A percentile compares a stretch with the other conserved stretches of the same genome.
phyloP scores from a whole-genome alignment of 2,113 vertebrate genomes.

The Notarius lentiginosus region DNA sequence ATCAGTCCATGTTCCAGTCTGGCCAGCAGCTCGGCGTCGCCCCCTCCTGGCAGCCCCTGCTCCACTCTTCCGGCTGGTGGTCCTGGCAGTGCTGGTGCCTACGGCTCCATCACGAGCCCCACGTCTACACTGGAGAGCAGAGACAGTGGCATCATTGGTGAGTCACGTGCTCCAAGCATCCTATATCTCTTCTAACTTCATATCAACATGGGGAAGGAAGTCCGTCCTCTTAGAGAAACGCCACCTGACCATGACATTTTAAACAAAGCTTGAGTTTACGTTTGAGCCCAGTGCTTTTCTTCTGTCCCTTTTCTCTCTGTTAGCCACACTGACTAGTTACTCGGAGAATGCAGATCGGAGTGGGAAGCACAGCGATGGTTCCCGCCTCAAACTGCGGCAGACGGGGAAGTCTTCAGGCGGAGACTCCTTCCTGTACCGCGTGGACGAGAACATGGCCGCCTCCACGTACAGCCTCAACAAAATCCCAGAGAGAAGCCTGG shows the following conservation, averaged over 20 bases:
- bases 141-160: constrained; percentile 95
- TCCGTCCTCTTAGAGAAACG: background rate
- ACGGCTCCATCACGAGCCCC: constrained; percentile 85
- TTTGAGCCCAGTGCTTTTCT: background rate
- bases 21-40: constrained; percentile 88
- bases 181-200: background rate
- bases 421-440: constrained; percentile 84
- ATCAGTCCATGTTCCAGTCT: constrained; percentile 93
- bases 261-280: too few species aligned
- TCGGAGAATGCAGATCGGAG: constrained; percentile 87
- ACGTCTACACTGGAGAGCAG: constrained; percentile 94
- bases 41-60: constrained; percentile 84
- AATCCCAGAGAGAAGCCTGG: constrained; percentile 85
- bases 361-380: constrained; percentile 79
- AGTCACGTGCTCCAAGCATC: constrained; percentile 49
- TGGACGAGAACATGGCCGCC: constrained; percentile 87
- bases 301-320: background rate
- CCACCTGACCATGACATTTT: too few species aligned
- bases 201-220: background rate
- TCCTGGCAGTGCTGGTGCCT: constrained; percentile 66
- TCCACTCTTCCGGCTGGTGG: constrained; percentile 83
- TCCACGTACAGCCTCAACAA: constrained; percentile 97
- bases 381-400: constrained; percentile 85
- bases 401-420: constrained; percentile 82
- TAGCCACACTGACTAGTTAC: constrained; percentile 93